Evolutionary conservation across 2,888 invertebrate species (phyloP), one percentile per base, ranked within the genome.

Genomic region (Patella depressa): DNA sequence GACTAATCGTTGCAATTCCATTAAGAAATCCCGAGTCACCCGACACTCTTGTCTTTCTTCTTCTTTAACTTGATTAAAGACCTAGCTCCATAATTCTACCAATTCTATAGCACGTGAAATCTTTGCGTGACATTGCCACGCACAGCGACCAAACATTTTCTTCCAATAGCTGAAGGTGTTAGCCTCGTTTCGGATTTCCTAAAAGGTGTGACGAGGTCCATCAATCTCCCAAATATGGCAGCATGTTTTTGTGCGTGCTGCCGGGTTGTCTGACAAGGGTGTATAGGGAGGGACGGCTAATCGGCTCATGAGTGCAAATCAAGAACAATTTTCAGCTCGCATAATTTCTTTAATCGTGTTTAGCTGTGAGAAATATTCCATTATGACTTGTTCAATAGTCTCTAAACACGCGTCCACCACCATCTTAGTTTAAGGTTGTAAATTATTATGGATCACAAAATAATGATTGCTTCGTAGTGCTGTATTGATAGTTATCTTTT

Each of bases 51-150:
- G 19, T 19, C 24, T 24, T 65, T 65, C 24, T 24, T 12, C 11
- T 65, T 65, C 24, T 24, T 24, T 65, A 24, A 65, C 19, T 65
- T 65, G 65, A 65, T 65, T 65, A 65, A 65, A 65, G 65, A 65
- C 19, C 65, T 19, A 65, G 24, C 65, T 24, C 24, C 19, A 65
- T 65, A 11, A 65, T 19, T 65, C 24, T 65, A 65, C 19, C 65
- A 65, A 65, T 24, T 19, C 65, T 19, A 65, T 65, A 19, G 24
- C 65, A 34, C 71, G 71, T 45, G 76, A 57, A 72, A 57, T 24
- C 55, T 19, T 76, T 45, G 76, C 76, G 76, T 76, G 76, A 76
- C 76, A 55, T n/a, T 57, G 71, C 57, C 76, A 57, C 76, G 72
- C 17, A n/a, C 53, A 24, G 76, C 29, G 65, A 55, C n/a, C 72